These are phyloP conservation scores for Lerista edwardsae DNA, from an alignment of 2,797 vertebrate species.

Conservation along the genomic window DNA sequence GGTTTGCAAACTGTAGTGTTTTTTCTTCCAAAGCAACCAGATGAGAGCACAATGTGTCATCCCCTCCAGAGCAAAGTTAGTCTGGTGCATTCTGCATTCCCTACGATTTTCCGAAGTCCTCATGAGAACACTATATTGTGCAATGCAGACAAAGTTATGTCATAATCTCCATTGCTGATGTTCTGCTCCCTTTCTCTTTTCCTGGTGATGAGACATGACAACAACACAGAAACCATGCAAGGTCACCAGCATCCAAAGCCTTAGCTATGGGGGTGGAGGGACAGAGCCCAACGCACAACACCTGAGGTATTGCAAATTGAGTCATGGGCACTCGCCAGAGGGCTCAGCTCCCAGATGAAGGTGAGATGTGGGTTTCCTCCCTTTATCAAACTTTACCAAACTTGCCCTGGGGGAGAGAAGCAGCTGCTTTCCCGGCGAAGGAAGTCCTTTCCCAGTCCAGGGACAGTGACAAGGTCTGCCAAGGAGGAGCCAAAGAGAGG, in stretches of 20 bases:
- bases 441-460: no score
- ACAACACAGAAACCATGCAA: not conserved
- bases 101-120: slow-evolving; percentile 22
- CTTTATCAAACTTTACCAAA: no score
- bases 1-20: not conserved
- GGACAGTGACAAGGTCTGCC: no score
- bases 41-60: not conserved
- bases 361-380: no score
- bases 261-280: no score
- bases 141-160: not conserved
- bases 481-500: no score
- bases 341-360: no score
- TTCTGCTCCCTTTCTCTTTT: not conserved
- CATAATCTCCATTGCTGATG: not conserved
- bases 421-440: no score
- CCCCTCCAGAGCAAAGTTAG: not conserved
- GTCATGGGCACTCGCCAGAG: no score
- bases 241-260: not conserved
- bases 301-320: no score
- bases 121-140: not conserved
- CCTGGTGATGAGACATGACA: not conserved
- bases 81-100: slow-evolving; percentile 19
- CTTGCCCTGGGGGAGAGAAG: no score
- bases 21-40: slow-evolving; percentile 8
- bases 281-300: no score